Conservation (phyloP, 2,113 vertebrate genomes). For the Loxodonta africana region DNA sequence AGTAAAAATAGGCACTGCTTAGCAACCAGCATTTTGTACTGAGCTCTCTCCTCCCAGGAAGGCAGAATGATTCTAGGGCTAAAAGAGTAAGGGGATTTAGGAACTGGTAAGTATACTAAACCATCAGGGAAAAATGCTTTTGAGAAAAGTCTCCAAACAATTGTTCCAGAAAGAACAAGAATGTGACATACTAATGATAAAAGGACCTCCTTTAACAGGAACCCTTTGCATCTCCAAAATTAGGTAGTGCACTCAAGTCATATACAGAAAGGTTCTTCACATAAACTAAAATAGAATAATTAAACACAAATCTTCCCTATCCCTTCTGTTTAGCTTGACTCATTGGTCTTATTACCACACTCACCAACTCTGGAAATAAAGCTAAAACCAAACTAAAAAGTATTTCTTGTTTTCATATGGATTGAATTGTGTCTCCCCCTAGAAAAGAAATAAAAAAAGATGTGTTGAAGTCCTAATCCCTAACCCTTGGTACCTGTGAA, state of each 20-base stretch:
- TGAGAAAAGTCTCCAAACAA: slow-evolving; percentile 52
- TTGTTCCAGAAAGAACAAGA: slow-evolving; percentile 59
- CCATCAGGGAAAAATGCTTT: slow-evolving; percentile 71
- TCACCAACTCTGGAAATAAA: not conserved
- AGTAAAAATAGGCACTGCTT: slow-evolving; percentile 83
- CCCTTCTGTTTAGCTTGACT: slow-evolving; percentile 26
- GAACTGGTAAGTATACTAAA: slow-evolving; percentile 69
- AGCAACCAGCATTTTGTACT: slow-evolving; percentile 66
- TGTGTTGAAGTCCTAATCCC: no score
- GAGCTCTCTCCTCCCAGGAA: slow-evolving; percentile 41
- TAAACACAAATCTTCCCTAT: not conserved
- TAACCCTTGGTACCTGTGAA: no score
- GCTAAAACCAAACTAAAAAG: slow-evolving; percentile 15
- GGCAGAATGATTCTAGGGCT: slow-evolving; percentile 48
- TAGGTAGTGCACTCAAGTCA: not conserved
- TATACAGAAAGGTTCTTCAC: not conserved
- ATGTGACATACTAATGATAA: not conserved
- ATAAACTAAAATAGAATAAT: slow-evolving; percentile 8
- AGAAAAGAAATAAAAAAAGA: not conserved
- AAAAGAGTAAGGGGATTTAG: slow-evolving; percentile 56
- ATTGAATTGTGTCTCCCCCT: not conserved
- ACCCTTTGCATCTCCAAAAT: slow-evolving; percentile 56
- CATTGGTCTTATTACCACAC: not conserved
- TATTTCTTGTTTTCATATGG: not conserved
- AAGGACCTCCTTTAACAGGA: slow-evolving; percentile 55